Evolutionary conservation across 2,888 invertebrate genomes (phyloP).

Genomic region (Apodemia mormo): DNA sequence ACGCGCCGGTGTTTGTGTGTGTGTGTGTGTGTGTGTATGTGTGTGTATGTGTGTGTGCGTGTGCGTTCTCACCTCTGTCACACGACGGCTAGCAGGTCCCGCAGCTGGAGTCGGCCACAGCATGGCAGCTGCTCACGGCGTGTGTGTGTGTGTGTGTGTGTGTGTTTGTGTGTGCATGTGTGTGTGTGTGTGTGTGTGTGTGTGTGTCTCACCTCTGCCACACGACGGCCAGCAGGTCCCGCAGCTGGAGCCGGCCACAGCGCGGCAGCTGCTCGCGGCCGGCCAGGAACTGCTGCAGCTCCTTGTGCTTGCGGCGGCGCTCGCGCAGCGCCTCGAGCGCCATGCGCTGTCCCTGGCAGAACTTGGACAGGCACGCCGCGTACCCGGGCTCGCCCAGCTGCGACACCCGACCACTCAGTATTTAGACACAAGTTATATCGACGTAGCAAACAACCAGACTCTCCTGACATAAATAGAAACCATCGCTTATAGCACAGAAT

Average conservation of each 20-base stretch:
- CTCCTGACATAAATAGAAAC: too few relatives aligned
- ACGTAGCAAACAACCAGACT: too few relatives aligned
- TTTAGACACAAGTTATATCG: too few relatives aligned
- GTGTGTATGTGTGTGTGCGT: too few relatives aligned
- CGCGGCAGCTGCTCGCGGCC: constrained; percentile 90
- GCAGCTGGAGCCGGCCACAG: constrained; percentile 89
- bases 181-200: neutral
- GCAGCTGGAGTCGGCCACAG: too few relatives aligned
- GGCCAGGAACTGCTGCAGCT: constrained; percentile 88
- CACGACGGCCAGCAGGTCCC: constrained; percentile 85
- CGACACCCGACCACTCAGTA: neutral
- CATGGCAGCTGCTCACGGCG: too few relatives aligned
- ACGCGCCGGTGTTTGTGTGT: too few relatives aligned
- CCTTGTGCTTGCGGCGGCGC: constrained; percentile 88
- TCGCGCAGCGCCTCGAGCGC: constrained; percentile 91
- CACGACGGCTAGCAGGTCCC: too few relatives aligned
- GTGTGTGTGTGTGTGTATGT: too few relatives aligned
- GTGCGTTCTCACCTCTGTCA: too few relatives aligned
- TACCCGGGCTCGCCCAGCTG: constrained; percentile 89
- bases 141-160: neutral
- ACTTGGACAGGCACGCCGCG: constrained; percentile 87
- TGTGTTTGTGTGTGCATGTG: too few relatives aligned
- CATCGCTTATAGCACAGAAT: too few relatives aligned
- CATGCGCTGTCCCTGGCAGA: constrained; percentile 94
- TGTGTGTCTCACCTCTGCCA: constrained; percentile 66